Evolutionary conservation across 2,113 vertebrate genomes (phyloP), one percentile per base, ranked within the genome.

Genomic region (Pagrus major): DNA sequence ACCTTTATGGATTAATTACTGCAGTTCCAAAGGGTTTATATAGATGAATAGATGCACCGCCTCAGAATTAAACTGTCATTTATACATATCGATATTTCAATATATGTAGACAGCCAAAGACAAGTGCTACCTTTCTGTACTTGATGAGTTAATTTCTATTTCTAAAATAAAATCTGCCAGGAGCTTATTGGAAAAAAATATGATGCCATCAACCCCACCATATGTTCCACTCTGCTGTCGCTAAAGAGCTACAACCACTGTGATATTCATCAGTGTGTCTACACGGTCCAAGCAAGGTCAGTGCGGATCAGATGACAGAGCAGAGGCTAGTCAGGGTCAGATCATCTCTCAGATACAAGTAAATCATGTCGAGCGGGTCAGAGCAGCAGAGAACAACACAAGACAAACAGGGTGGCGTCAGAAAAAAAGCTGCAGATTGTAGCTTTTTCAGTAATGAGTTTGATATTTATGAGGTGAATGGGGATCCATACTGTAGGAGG

Each of bases 191-290:
- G n/a, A n/a, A 27, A 25, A 31, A 20, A 35, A 25, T 20, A 15
- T 5, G 33, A 33, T 5, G 6, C 3, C 0, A 47, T 31, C 23
- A 27, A 44, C 16, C 33, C 41, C 14, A 25, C 54, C 0, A 6
- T n/a, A 21, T 20, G 39, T 37, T 20, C 6, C 29, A 4, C 59
- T 66, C 23, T 14, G 29, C 68, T 29, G 18, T 15, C 27, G 21
- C 37, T 35, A 52, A 31, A 29, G 9, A 35, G n/a, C 21, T 25
- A 25, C 23, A 65, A 12, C 8, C 20, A 29, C 18, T 70, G 5
- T 81, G 73, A 73, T 76, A 73, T 78, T 76, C 67, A 79, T 73
- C 78, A 47, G 52, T 31, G 5, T 20, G 29, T 59, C 47, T 37
- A 33, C 75, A 25, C 21, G 16, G 21, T 42, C 41, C 16, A 39